Conservation (phyloP, 2,113 vertebrate genomes). For the Amphiprion percula region DNA sequence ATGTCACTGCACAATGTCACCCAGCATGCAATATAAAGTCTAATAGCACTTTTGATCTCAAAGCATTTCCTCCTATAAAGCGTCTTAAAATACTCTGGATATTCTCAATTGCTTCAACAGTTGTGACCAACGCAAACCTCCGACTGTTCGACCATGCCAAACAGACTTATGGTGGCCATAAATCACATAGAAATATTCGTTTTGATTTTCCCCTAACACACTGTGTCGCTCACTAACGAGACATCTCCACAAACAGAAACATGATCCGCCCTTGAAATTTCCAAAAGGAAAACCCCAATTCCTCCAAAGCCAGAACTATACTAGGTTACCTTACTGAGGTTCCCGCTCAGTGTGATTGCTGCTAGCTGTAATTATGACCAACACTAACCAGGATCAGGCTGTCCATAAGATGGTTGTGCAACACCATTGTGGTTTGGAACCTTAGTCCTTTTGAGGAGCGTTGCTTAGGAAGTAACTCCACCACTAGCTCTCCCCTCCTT, state of each 20-base stretch:
- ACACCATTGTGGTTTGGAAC: constrained; percentile 58
- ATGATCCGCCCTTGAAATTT: constrained; percentile 37
- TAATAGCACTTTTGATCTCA: constrained; percentile 26
- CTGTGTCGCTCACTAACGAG: constrained; percentile 48
- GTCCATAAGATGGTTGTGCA: constrained; percentile 52
- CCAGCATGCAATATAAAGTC: constrained; percentile 1
- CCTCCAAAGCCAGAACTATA: constrained; percentile 32
- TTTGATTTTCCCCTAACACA: constrained; percentile 23
- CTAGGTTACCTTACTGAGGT: constrained; percentile 48
- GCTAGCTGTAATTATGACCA: constrained; percentile 72
- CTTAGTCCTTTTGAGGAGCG: constrained; percentile 25
- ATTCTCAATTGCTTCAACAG: constrained; percentile 9
- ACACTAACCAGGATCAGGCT: constrained; percentile 70
- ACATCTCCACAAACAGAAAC: constrained; percentile 73
- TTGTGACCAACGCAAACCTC: neutral
- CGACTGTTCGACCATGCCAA: constrained; percentile 30
- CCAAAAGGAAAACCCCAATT: constrained; percentile 52
- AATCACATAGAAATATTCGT: constrained; percentile 55
- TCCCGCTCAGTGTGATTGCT: constrained; percentile 61
- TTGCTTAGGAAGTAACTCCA: constrained; percentile 47
- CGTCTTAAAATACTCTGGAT: constrained; percentile 29
- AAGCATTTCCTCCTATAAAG: constrained; percentile 31
- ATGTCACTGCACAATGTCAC: constrained; percentile 46
- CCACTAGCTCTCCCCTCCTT: constrained; percentile 29
- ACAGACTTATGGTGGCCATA: constrained; percentile 46